phyloP scores from a whole-genome alignment of 2,888 invertebrate species.

The Agrotis ipsilon region DNA sequence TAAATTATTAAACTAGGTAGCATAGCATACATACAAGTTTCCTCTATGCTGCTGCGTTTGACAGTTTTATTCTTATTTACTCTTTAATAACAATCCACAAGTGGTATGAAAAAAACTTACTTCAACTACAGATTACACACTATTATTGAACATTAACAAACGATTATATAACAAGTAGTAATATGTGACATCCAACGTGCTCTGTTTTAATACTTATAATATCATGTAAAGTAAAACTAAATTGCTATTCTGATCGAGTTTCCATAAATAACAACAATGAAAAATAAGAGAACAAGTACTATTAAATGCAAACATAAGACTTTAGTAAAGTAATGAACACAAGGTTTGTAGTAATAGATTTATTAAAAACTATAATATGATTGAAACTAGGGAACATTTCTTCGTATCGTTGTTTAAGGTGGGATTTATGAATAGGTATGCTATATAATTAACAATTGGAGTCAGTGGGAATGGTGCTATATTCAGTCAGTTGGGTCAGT shows the following conservation, averaged over 20 bases:
- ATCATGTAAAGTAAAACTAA: constrained; percentile 71
- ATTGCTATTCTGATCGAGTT: constrained; percentile 70
- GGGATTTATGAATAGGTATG: constrained; percentile 79
- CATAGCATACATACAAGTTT: constrained; percentile 65
- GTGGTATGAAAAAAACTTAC: constrained; percentile 51
- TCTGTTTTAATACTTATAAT: constrained; percentile 77
- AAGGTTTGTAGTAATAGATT: constrained; percentile 69
- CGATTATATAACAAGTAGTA: constrained; percentile 64
- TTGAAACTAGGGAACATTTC: constrained; percentile 75
- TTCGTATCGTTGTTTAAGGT: constrained; percentile 78
- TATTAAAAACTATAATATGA: constrained; percentile 67
- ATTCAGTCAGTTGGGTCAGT: constrained; percentile 73
- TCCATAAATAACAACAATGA: constrained; percentile 72
- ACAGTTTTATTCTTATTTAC: constrained; percentile 45
- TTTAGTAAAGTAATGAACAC: constrained; percentile 76
- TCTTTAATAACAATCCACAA: constrained; percentile 51
- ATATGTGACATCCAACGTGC: constrained; percentile 75
- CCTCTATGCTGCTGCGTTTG: constrained; percentile 76
- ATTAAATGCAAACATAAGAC: constrained; percentile 78
- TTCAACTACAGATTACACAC: constrained; percentile 53
- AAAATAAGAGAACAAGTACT: constrained; percentile 67
- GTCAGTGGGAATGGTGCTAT: constrained; percentile 77
- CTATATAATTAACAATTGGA: constrained; percentile 74
- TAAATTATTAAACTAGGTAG: constrained; percentile 66
- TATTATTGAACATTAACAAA: constrained; percentile 64